Conservation (phyloP, 2,888 invertebrate species). For the Lasioglossum marginatum region DNA sequence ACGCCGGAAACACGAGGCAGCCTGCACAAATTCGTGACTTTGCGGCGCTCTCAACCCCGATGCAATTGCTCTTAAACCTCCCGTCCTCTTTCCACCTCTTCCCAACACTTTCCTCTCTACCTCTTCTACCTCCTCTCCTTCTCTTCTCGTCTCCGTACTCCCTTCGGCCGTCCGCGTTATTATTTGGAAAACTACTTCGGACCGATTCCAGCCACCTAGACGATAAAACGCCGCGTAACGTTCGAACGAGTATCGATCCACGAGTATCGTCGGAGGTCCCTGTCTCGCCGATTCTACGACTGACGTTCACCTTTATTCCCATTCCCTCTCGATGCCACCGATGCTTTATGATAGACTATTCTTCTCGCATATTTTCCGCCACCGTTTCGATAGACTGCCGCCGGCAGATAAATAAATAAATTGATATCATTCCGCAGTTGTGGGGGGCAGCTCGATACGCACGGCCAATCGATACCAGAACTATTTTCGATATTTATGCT, state of each 20-base stretch:
- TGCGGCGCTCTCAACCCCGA: slow-evolving; percentile 1
- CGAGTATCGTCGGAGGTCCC: not conserved
- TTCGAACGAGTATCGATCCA: not conserved
- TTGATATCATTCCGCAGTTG: not conserved
- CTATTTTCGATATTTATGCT: slow-evolving; percentile 1
- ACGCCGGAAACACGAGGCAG: slow-evolving; percentile 38
- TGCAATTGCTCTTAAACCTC: slow-evolving; percentile 14
- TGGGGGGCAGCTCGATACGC: not conserved
- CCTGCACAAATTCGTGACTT: slow-evolving; percentile 45
- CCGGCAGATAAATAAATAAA: slow-evolving; percentile 1
- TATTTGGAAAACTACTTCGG: slow-evolving; percentile 11
- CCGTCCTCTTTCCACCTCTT: not conserved
- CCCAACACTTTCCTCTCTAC: not conserved
- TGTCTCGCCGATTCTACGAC: not conserved
- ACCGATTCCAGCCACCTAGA: not conserved
- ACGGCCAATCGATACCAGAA: not conserved
- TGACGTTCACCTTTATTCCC: not conserved
- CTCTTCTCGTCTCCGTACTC: not conserved
- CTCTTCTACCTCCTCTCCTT: not conserved
- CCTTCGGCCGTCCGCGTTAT: not conserved
- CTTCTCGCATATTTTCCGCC: not conserved
- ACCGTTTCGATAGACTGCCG: not conserved
- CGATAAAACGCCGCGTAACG: slow-evolving; percentile 10
- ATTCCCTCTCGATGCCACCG: not conserved
- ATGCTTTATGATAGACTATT: not conserved